These are phyloP conservation scores for Edolisoma coerulescens DNA, from an alignment of 2,113 vertebrate genomes.

Conservation along the genomic window DNA sequence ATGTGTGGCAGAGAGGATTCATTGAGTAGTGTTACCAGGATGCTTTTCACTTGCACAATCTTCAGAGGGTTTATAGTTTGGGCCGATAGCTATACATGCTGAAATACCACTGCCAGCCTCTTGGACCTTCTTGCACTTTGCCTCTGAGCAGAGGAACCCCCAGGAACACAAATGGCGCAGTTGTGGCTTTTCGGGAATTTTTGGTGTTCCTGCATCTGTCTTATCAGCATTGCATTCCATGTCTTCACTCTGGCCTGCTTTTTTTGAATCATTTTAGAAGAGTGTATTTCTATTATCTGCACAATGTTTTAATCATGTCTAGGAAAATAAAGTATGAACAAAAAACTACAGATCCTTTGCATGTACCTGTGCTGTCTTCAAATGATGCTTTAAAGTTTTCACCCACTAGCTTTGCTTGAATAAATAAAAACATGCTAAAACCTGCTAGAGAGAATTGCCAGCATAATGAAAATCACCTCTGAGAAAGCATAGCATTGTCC, in stretches of 20 bases:
- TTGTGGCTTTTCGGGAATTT: not conserved
- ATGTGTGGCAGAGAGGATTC: not conserved
- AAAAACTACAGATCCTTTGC: not conserved
- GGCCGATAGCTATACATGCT: not conserved
- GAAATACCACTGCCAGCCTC: not conserved
- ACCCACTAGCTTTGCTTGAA: not conserved
- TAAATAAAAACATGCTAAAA: not conserved
- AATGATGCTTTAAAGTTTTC: not conserved
- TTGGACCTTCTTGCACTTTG: not conserved
- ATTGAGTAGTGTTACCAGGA: not conserved
- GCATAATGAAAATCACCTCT: not conserved
- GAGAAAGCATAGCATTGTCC: no score
- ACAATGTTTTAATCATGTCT: not conserved
- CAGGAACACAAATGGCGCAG: not conserved
- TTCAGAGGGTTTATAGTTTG: not conserved
- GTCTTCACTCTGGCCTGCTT: not conserved
- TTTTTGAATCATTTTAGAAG: not conserved
- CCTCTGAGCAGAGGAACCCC: not conserved
- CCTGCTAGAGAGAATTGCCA: not conserved
- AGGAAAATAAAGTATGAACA: not conserved
- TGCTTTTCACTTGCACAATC: not conserved
- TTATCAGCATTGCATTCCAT: not conserved
- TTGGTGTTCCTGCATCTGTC: not conserved
- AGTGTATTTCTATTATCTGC: not conserved
- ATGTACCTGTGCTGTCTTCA: not conserved